These are phyloP conservation scores for Dasyurus viverrinus DNA, from an alignment of 2,113 vertebrate genomes.

Conservation along the genomic window DNA sequence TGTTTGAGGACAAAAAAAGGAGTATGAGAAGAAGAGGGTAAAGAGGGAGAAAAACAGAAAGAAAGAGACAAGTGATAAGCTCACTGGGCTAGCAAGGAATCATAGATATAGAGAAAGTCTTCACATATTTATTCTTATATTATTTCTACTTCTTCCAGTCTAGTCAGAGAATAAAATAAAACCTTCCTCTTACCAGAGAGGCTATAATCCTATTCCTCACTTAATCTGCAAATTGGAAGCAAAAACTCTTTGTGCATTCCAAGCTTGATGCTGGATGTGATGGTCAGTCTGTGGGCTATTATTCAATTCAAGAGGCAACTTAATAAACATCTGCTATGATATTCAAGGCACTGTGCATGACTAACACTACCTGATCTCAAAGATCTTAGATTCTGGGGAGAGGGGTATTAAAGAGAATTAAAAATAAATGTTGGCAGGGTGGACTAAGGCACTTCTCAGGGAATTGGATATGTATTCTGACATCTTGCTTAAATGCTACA, in stretches of 20 bases:
- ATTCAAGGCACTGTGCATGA: neutral
- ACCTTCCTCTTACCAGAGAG: neutral
- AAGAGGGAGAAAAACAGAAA: neutral
- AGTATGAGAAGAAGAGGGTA: neutral
- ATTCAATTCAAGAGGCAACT: neutral
- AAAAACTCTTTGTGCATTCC: neutral
- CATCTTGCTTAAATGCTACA: neutral
- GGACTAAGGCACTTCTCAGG: neutral
- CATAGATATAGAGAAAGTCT: too few species aligned
- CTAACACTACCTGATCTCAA: neutral
- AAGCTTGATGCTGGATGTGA: too few species aligned
- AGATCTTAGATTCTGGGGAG: neutral
- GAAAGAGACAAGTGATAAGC: neutral
- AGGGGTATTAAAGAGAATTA: neutral
- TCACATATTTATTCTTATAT: neutral
- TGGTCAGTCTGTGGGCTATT: neutral
- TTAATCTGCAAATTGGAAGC: neutral
- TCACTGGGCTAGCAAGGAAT: neutral
- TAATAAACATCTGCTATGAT: neutral
- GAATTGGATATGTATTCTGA: neutral
- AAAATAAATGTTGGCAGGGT: neutral
- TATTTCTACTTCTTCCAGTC: neutral
- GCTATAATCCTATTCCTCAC: neutral
- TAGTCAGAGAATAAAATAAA: neutral
- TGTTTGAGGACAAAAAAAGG: neutral